A percentile compares a stretch with the other conserved stretches of the same genome.
Conservation (phyloP, 2,797 vertebrate species). For the Pangasius krempfi region DNA sequence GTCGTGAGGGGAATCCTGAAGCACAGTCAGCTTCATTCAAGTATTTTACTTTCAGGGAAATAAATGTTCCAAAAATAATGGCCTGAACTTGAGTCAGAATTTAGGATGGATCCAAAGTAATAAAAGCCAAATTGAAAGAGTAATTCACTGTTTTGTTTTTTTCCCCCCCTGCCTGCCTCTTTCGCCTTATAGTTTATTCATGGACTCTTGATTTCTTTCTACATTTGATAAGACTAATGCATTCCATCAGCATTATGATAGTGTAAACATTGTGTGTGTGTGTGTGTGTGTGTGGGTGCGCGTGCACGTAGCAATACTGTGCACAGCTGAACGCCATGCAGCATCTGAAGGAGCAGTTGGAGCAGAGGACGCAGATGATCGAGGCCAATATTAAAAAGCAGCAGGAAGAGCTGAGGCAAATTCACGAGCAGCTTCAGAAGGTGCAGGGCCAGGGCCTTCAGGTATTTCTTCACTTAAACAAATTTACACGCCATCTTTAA, state of each 20-base stretch:
- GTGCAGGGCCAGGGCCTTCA: slow-evolving; percentile 81
- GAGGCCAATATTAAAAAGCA: slow-evolving; percentile 85
- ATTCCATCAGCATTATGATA: not conserved
- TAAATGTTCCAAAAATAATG: not conserved
- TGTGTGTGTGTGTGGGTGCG: not conserved
- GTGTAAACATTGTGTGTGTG: not conserved
- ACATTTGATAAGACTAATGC: not conserved
- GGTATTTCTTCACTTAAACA: slow-evolving; percentile 27
- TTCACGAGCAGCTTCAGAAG: slow-evolving; percentile 85
- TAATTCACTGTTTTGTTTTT: not conserved
- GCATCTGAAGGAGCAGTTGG: slow-evolving; percentile 86
- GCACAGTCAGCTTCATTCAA: not conserved
- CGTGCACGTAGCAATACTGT: slow-evolving; percentile 72
- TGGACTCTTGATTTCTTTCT: not conserved
- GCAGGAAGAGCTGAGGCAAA: slow-evolving; percentile 82
- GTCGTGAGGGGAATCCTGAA: not conserved
- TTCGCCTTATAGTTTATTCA: not conserved
- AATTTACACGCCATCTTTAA: not conserved
- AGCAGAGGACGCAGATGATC: slow-evolving; percentile 83
- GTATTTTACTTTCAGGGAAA: not conserved
- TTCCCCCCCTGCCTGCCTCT: not conserved
- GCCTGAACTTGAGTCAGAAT: not conserved
- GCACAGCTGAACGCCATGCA: slow-evolving; percentile 85
- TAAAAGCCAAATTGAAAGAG: not conserved
- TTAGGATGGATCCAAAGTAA: not conserved